Conservation (phyloP, 2,797 vertebrate genomes). For the Pipistrellus pipistrellus region DNA sequence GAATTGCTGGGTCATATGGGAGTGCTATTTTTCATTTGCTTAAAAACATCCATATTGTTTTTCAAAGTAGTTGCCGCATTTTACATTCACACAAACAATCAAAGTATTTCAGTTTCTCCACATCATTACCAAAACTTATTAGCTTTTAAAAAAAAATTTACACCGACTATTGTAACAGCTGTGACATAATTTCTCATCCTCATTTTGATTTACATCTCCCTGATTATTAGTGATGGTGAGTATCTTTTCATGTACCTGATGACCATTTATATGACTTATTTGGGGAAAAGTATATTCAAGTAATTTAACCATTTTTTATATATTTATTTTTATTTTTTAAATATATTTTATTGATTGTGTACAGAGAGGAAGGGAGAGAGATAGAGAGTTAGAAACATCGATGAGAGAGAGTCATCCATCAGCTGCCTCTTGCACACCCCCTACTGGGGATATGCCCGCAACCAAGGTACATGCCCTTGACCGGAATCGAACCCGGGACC, state of each 20-base stretch:
- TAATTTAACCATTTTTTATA: background rate
- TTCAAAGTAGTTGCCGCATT: background rate
- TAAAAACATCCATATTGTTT: background rate
- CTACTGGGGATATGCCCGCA: too few relatives aligned
- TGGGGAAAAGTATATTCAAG: background rate
- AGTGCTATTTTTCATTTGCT: background rate
- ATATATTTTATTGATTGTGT: too few relatives aligned
- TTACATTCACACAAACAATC: background rate
- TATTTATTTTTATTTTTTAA: too few relatives aligned
- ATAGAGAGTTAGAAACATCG: too few relatives aligned
- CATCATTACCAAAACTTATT: background rate
- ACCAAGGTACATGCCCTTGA: too few relatives aligned
- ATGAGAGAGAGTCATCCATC: too few relatives aligned
- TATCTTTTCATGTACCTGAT: background rate
- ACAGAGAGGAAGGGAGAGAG: too few relatives aligned
- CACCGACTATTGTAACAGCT: background rate
- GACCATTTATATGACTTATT: background rate
- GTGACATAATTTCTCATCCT: background rate
- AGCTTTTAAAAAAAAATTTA: background rate
- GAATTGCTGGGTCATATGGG: background rate
- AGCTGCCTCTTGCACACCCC: too few relatives aligned
- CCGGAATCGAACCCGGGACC: too few relatives aligned
- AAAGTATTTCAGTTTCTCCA: background rate
- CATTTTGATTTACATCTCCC: background rate
- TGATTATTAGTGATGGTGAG: background rate